Percentiles rank a stretch among this genome's conserved stretches.
Conservation (phyloP, 2,888 invertebrate species). For the Mythimna impura region DNA sequence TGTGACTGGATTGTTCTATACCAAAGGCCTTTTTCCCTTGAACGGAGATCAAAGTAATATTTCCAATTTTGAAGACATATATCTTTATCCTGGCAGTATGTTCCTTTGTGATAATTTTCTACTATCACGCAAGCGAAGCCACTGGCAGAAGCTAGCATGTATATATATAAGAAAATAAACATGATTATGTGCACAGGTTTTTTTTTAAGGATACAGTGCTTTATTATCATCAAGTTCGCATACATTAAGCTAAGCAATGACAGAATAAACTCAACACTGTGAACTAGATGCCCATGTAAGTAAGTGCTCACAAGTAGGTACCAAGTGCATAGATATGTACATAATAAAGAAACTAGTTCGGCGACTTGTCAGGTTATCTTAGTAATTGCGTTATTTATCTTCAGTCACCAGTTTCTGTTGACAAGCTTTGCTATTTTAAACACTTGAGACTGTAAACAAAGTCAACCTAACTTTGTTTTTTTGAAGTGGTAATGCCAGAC, state of each 20-base stretch:
- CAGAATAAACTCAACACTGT: background rate
- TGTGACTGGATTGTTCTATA: too few species aligned
- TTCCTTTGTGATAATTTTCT: too few species aligned
- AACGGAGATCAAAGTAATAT: too few species aligned
- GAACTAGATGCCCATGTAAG: background rate
- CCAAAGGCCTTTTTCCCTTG: too few species aligned
- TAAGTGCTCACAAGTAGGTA: background rate
- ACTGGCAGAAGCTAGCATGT: background rate
- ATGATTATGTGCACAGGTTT: background rate
- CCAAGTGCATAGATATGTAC: background rate
- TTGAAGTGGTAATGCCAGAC: too few species aligned
- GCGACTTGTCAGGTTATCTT: slow-evolving; percentile 14
- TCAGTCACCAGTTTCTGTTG: background rate
- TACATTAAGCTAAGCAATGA: slow-evolving; percentile 19
- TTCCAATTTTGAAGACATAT: too few species aligned
- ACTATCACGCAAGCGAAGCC: too few species aligned
- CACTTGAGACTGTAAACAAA: background rate
- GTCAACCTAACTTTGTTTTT: too few species aligned
- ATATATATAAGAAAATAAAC: slow-evolving; percentile 5
- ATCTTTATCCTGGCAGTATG: too few species aligned
- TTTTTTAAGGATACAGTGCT: slow-evolving; percentile 3
- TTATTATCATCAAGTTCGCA: slow-evolving; percentile 13
- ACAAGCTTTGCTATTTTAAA: background rate
- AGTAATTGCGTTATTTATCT: slow-evolving; percentile 3
- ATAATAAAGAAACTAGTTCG: slow-evolving; percentile 32